phyloP scores from a whole-genome alignment of 2,113 vertebrate genomes.

The Theristicus caerulescens region DNA sequence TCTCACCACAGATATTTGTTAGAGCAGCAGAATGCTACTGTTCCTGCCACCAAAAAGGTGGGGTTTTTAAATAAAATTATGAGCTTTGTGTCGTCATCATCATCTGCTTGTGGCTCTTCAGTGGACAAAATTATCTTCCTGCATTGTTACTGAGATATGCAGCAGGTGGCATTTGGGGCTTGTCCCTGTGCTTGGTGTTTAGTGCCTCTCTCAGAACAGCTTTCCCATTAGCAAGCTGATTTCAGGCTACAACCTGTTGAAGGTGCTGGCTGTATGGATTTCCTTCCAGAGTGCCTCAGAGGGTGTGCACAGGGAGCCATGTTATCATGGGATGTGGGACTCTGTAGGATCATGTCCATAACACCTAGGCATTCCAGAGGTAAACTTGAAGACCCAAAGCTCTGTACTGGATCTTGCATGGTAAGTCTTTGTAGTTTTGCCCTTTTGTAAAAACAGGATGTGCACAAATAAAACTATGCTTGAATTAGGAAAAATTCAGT shows the following conservation, averaged over 20 bases:
- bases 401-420: not conserved
- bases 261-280: not conserved
- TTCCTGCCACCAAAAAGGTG: not conserved
- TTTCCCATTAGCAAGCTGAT: not conserved
- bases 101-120: not conserved
- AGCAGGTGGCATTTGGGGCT: not conserved
- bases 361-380: not conserved
- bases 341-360: not conserved
- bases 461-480: not conserved
- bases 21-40: not conserved
- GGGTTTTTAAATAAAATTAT: not conserved
- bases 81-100: not conserved
- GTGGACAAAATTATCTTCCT: not conserved
- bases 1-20: not conserved
- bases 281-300: not conserved
- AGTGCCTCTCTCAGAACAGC: not conserved
- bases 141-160: not conserved
- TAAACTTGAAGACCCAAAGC: not conserved
- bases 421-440: not conserved
- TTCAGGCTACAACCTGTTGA: not conserved
- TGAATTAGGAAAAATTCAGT: not conserved
- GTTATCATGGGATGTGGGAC: not conserved
- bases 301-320: fast-evolving
- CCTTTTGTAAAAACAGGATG: not conserved
- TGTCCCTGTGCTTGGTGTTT: not conserved